Evolutionary conservation across 2,113 vertebrate species (phyloP).

Genomic region (Sciurus niger): DNA sequence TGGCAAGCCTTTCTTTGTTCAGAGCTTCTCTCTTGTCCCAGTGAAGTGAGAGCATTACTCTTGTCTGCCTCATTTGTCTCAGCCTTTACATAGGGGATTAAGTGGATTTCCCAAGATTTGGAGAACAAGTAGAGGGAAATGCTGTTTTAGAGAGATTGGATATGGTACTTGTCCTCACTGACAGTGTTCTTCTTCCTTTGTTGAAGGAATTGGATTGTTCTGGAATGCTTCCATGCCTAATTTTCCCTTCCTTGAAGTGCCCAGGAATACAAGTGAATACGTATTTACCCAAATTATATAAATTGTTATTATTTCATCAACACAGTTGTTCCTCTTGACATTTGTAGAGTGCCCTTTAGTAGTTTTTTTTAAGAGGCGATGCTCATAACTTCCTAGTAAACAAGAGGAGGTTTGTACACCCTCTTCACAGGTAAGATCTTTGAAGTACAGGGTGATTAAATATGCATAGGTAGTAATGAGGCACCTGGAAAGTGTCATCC

Average conservation of each 20-base stretch:
- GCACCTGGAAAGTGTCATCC: constrained; percentile 64
- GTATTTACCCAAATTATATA: constrained; percentile 78
- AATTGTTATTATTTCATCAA: constrained; percentile 82
- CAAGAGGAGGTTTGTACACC: constrained; percentile 63
- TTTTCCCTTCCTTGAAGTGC: constrained; percentile 37
- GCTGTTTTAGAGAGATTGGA: constrained; percentile 12
- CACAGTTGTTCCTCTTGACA: constrained; percentile 80
- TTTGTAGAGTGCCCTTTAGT: constrained; percentile 75
- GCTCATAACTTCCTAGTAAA: constrained; percentile 70
- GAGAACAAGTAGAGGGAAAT: constrained; percentile 44
- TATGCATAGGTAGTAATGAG: constrained; percentile 70
- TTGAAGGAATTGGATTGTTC: constrained; percentile 53
- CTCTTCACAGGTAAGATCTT: constrained; percentile 72
- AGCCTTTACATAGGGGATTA: constrained; percentile 33
- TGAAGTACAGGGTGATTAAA: constrained; percentile 70
- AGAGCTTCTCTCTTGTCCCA: not conserved
- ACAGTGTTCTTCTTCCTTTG: constrained; percentile 34
- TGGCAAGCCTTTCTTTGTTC: constrained; percentile 46
- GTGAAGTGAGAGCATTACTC: not conserved
- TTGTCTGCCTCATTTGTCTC: not conserved
- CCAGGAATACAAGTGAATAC: constrained; percentile 67
- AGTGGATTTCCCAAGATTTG: constrained; percentile 41
- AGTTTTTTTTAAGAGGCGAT: constrained; percentile 60
- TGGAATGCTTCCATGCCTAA: not conserved
- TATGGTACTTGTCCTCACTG: not conserved